These are phyloP conservation scores for Microchirus variegatus DNA, from an alignment of 2,797 vertebrate genomes.

Conservation along the genomic window DNA sequence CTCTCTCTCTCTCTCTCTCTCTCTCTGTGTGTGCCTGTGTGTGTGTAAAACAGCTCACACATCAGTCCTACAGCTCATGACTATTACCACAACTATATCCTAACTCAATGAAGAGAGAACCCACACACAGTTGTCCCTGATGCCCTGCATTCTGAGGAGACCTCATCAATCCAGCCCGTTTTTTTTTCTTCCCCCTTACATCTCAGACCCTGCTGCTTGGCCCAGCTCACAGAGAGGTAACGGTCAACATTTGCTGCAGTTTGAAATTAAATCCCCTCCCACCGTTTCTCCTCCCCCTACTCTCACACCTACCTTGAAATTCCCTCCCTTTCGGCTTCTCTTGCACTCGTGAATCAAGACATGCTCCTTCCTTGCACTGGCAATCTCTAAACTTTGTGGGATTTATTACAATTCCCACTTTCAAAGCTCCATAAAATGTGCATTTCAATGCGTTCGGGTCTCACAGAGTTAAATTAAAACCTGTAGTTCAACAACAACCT, in stretches of 20 bases:
- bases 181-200: constrained; percentile 15
- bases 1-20: too few species aligned
- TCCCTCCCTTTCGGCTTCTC: constrained; percentile 30
- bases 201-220: constrained; percentile 11
- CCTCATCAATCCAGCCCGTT: constrained; percentile 13
- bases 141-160: constrained; percentile 14
- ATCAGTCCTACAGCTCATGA: constrained; percentile 22
- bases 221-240: constrained; percentile 40
- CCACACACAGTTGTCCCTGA: constrained; percentile 8
- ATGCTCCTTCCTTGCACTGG: constrained; percentile 31
- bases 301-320: constrained; percentile 22
- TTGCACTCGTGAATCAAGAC: constrained; percentile 41
- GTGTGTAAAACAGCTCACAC: constrained; percentile 25
- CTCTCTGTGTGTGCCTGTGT: too few species aligned
- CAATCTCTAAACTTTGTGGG: constrained; percentile 47
- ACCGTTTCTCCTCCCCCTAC: constrained; percentile 23
- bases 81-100: neutral
- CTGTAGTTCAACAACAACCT: neutral
- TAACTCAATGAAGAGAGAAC: constrained; percentile 1
- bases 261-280: constrained; percentile 64
- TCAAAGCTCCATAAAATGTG: constrained; percentile 49
- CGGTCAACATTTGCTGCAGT: constrained; percentile 50
- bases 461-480: constrained; percentile 19
- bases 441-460: constrained; percentile 10
- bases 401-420: constrained; percentile 58